Evolutionary conservation across 1,140 invertebrate genomes (phyloP).

Genomic region (Diprion similis): DNA sequence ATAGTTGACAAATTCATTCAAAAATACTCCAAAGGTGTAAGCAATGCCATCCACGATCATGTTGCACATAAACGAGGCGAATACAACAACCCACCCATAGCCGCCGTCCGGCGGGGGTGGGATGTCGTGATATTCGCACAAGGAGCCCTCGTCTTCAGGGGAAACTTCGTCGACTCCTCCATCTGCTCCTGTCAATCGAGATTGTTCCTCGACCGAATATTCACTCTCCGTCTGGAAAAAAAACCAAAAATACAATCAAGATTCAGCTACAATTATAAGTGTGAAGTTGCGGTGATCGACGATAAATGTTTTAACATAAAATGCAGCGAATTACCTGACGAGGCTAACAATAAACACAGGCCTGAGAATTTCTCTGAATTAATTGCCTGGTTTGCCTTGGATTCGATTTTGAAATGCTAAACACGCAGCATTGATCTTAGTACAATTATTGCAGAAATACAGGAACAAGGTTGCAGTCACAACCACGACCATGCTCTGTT

Average conservation of each 20-base stretch:
- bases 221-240: conserved; percentile 84
- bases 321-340: too few relatives aligned
- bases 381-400: too few relatives aligned
- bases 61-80: conserved; percentile 97
- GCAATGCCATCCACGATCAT: conserved; percentile 98
- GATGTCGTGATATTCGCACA: conserved; percentile 76
- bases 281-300: neutral
- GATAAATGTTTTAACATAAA: too few relatives aligned
- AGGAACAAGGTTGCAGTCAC: too few relatives aligned
- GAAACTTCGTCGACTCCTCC: conserved; percentile 63
- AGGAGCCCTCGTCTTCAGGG: conserved; percentile 75
- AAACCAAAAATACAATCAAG: conserved; percentile 11
- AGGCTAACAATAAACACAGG: too few relatives aligned
- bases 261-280: neutral
- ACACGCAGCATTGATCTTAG: too few relatives aligned
- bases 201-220: conserved; percentile 79
- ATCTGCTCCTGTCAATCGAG: conserved; percentile 69
- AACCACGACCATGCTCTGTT: too few relatives aligned
- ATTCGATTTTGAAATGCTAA: too few relatives aligned
- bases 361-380: too few relatives aligned
- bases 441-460: too few relatives aligned
- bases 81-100: conserved; percentile 92
- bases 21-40: conserved; percentile 92
- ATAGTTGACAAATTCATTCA: conserved; percentile 79
- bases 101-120: conserved; percentile 86